Evolutionary conservation across 2,797 vertebrate genomes (phyloP).

Genomic region (Myripristis jacobus): DNA sequence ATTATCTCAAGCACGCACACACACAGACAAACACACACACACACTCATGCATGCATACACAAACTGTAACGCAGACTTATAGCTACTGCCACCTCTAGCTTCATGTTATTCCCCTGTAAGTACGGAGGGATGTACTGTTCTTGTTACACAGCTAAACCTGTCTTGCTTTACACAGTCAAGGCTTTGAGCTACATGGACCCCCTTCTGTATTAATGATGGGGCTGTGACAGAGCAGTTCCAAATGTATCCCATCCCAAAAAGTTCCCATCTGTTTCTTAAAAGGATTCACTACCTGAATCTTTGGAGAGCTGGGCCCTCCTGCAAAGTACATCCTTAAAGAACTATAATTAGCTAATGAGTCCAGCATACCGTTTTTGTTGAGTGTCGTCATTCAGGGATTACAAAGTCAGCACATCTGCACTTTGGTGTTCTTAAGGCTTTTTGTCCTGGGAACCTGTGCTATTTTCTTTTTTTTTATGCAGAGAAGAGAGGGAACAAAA

Average conservation of each 20-base stretch:
- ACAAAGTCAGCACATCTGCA: conserved; percentile 54
- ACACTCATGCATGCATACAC: neutral
- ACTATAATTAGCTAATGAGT: conserved; percentile 32
- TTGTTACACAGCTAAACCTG: neutral
- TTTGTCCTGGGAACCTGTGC: conserved; percentile 33
- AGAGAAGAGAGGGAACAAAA: conserved; percentile 1
- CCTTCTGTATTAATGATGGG: neutral
- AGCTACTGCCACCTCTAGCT: neutral
- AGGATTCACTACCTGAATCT: conserved; percentile 2
- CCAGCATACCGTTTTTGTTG: conserved; percentile 40
- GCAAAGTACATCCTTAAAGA: conserved; percentile 27
- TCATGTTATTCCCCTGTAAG: neutral
- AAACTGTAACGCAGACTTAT: conserved; percentile 4
- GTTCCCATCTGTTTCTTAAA: neutral
- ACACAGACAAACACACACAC: neutral
- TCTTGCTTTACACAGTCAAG: neutral
- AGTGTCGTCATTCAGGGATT: conserved; percentile 37
- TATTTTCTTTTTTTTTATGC: conserved; percentile 47
- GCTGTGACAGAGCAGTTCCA: too few relatives aligned
- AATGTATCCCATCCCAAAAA: too few relatives aligned
- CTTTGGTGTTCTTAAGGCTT: conserved; percentile 16
- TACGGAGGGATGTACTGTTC: neutral
- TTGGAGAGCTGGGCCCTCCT: neutral
- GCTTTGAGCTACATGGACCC: neutral
- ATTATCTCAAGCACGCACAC: conserved; percentile 33